Percentiles rank a stretch among this genome's conserved stretches.
Evolutionary conservation across 1,140 invertebrate species (phyloP).

Genomic region (Charaxes varanes): DNA sequence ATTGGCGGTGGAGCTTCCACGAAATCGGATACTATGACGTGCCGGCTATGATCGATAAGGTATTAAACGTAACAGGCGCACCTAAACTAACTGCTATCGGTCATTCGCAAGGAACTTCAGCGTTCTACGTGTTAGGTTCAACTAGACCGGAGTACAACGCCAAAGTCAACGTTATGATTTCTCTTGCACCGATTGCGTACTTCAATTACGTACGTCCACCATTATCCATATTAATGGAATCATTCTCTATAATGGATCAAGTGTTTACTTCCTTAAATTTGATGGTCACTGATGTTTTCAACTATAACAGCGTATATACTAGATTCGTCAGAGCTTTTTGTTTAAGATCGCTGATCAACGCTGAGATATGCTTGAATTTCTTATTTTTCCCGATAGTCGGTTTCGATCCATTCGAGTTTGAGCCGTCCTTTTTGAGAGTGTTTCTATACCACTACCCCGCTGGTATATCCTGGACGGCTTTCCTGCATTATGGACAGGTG

Average conservation of each 20-base stretch:
- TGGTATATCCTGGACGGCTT: slow-evolving; percentile 76
- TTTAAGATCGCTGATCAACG: no score
- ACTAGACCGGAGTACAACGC: slow-evolving; percentile 69
- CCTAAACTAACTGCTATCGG: slow-evolving; percentile 75
- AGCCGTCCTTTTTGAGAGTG: slow-evolving; percentile 11
- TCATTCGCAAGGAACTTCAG: slow-evolving; percentile 80
- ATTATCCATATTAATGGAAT: slow-evolving; percentile 1
- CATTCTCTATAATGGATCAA: slow-evolving; percentile 7
- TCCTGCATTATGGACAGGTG: slow-evolving; percentile 77
- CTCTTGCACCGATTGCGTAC: slow-evolving; percentile 24
- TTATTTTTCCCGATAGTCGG: slow-evolving; percentile 15
- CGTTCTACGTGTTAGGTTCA: slow-evolving; percentile 59
- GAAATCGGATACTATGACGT: slow-evolving; percentile 77
- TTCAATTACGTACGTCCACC: slow-evolving; percentile 13
- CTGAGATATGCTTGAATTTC: slow-evolving; percentile 11
- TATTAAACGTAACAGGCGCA: slow-evolving; percentile 65
- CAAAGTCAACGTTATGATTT: slow-evolving; percentile 40
- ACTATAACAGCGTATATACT: no score
- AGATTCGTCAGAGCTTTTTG: no score
- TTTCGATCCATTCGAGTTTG: slow-evolving; percentile 20
- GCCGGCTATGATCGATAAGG: slow-evolving; percentile 75
- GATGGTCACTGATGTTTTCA: no score
- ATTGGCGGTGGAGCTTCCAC: slow-evolving; percentile 78
- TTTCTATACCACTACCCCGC: slow-evolving; percentile 18
- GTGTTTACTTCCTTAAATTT: no score